Evolutionary conservation across 2,888 invertebrate genomes (phyloP).

Genomic region (Meiosimyza decipiens): DNA sequence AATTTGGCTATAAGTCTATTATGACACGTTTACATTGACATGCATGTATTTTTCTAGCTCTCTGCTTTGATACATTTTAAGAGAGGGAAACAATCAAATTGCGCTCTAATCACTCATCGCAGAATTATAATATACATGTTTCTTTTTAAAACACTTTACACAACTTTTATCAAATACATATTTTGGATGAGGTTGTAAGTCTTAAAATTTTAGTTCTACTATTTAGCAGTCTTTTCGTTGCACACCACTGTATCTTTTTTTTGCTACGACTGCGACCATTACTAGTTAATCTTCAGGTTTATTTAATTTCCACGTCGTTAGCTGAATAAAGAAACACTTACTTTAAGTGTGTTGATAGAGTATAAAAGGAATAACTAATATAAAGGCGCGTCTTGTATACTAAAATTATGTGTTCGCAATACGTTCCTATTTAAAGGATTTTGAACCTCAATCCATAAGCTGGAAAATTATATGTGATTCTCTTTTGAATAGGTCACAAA

Average conservation of each 20-base stretch:
- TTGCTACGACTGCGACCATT: neutral
- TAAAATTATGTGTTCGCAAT: neutral
- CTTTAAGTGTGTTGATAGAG: neutral
- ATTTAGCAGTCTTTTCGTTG: neutral
- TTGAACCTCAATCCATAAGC: conserved; percentile 2
- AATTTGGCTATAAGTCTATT: no score
- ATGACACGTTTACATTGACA: neutral
- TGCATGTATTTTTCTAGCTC: neutral
- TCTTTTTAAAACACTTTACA: no score
- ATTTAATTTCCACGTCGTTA: conserved; percentile 25
- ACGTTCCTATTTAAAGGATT: neutral
- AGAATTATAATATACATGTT: no score
- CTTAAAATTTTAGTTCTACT: neutral
- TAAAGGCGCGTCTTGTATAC: conserved; percentile 13
- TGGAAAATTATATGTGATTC: neutral
- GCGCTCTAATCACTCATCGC: no score
- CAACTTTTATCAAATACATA: no score
- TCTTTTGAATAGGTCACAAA: neutral
- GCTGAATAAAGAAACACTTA: neutral
- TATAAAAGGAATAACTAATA: neutral
- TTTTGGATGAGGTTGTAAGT: neutral
- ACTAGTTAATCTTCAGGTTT: conserved; percentile 21
- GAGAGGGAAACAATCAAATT: no score
- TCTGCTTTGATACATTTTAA: no score
- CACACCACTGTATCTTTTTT: neutral